Base-by-base conservation (phyloP, 1,140 invertebrate genomes). In the Bombus impatiens region DNA sequence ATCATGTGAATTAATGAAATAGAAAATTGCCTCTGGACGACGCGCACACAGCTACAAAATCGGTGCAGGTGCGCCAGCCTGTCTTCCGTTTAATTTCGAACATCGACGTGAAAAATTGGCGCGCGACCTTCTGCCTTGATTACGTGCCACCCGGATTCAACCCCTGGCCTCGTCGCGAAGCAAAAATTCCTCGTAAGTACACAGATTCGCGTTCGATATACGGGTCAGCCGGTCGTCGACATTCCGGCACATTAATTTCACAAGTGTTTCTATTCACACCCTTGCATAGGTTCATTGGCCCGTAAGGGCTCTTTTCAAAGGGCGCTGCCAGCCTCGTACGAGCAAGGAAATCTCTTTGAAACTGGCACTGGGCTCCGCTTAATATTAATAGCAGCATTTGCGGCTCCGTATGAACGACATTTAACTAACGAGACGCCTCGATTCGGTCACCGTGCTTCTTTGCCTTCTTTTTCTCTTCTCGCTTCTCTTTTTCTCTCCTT, bases 301-400 rank as follows among this genome's bases (percentile, higher is more conserved):
- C 86, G 87, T 83, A 84, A 89, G 84, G 88, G 78, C 78, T 89
- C 84, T 89, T 91, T 92, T 91, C 82, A 92, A 83, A 88, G 91
- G 83, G 80, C 70, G 72, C 72, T 84, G 44, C 28, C 67, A 65
- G 76, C 44, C 75, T 88, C 65, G 59, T 37, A 59, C 87, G 71
- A 70, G 65, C 68, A 85, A 86, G 68, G 76, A 85, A 78, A 84
- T 80, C 90, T 87, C 88, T 91, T 88, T 88, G 79, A 91, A 91
- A 85, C 71, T 44, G 71, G 44, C 71, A 47, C 79, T n/a, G 57
- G 67, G 77, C 78, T 70, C 57, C 86, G 86, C 92, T 92, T 91
- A 92, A 91, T 92, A 92, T 92, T 92, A 92, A 92, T 92, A 88
- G 82, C 77, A 80, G 87, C 90, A 92, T 92, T 92, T 91, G 90